A percentile compares a stretch with the other conserved stretches of the same genome.
phyloP scores from a whole-genome alignment of 53 echinoderm and acorn worm species.

The Actinopyga echinites region DNA sequence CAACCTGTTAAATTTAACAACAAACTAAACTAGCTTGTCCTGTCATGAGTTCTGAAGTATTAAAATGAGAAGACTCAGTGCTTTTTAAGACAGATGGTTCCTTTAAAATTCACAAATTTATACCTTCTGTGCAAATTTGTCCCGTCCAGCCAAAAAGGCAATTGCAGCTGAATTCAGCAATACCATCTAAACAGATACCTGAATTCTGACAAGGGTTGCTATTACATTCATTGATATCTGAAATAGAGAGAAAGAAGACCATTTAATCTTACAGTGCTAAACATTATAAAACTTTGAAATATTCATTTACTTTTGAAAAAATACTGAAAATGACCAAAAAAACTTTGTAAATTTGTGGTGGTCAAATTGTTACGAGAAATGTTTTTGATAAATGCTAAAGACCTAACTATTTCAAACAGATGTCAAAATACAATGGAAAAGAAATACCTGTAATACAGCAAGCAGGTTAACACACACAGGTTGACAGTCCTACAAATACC shows the following conservation, averaged over 20 bases:
- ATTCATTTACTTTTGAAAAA: too few species aligned
- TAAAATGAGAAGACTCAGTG: not conserved
- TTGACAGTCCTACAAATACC: too few species aligned
- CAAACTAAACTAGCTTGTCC: not conserved
- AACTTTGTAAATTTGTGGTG: too few species aligned
- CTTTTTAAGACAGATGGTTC: not conserved
- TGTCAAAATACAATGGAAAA: too few species aligned
- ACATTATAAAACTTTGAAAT: too few species aligned
- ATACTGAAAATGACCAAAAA: too few species aligned
- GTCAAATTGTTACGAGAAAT: too few species aligned
- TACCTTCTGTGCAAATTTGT: constrained; percentile 12
- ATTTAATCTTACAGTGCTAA: too few species aligned
- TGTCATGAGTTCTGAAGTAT: not conserved
- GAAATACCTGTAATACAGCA: too few species aligned
- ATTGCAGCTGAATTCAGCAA: constrained; percentile 9
- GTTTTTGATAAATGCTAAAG: too few species aligned
- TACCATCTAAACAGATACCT: constrained; percentile 12
- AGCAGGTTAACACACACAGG: too few species aligned
- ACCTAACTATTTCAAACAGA: too few species aligned
- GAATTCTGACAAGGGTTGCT: constrained; percentile 67
- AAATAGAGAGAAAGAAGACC: not conserved
- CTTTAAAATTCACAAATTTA: not conserved
- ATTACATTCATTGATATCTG: constrained; percentile 66
- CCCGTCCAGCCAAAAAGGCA: constrained; percentile 31
- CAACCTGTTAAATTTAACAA: not conserved